A percentile compares a stretch with the other conserved stretches of the same genome.
These are phyloP conservation scores for Platorchestia sp. DNA, from an alignment of 1,140 invertebrate genomes.

Conservation along the genomic window DNA sequence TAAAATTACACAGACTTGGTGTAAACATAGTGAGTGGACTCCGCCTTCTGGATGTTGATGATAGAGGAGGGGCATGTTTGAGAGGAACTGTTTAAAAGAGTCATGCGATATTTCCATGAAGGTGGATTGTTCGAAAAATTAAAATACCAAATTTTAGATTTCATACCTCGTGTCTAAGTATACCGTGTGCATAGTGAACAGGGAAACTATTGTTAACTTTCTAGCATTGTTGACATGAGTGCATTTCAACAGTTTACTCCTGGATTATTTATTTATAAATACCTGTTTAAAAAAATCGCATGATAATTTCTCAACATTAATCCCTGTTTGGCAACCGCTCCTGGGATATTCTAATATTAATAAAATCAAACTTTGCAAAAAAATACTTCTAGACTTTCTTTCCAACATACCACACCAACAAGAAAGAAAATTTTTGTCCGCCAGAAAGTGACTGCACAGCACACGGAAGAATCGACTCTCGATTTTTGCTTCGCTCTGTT, in stretches of 20 bases:
- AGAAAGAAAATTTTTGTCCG: not conserved
- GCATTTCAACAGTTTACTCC: too few species aligned
- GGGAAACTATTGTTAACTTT: too few species aligned
- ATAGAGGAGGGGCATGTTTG: not conserved
- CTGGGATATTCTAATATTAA: too few species aligned
- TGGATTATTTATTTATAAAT: too few species aligned
- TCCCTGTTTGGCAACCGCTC: too few species aligned
- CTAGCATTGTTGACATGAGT: too few species aligned
- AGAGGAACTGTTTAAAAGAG: not conserved
- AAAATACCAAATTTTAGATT: not conserved
- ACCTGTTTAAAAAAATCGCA: too few species aligned
- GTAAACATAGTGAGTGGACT: not conserved
- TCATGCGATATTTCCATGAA: not conserved
- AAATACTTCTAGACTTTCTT: too few species aligned
- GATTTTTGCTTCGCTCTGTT: not conserved
- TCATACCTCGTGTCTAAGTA: too few species aligned
- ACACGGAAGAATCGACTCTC: not conserved
- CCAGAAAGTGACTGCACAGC: not conserved
- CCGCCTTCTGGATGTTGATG: not conserved
- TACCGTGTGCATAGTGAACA: too few species aligned
- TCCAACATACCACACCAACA: not conserved
- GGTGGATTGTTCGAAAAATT: not conserved
- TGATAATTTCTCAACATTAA: too few species aligned
- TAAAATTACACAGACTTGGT: not conserved
- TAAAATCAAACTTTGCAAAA: too few species aligned